Evolutionary conservation across 2,797 vertebrate genomes (phyloP), one percentile per base, ranked within the genome.

Genomic region (Odontamblyopus rebecca): DNA sequence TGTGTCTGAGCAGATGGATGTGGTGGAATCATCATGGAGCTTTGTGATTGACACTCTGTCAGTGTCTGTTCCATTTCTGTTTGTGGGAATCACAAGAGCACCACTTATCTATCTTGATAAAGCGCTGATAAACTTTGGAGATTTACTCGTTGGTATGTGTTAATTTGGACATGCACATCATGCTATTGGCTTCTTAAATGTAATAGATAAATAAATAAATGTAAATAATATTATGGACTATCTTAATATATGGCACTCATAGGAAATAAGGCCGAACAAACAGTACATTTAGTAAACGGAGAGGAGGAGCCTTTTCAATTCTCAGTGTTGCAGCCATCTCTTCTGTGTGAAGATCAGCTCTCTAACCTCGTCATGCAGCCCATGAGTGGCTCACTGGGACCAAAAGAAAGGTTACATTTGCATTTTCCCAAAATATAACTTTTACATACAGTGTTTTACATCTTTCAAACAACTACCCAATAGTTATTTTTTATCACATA

Each of bases 11-110:
- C 89, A 92, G 48, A 79, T 94, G 87, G 94, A 91, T 26, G 69
- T 88, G 71, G 93, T 94, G 2, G 96, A 98, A 89, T 96, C 97
- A 0, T 92, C 91, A 68, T 98, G 97, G 97, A 94, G 87, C 62
- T 98, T 98, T 83, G 70, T 74, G 26, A 91, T 97, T 68, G 93
- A 94, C 0, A 91, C 94, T 62, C 89, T 93, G 63, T 93, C 86
- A 0, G 74, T 96, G 74, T 91, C 92, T 0, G 68, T 97, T 61
- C 95, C 95, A 1, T 96, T 98, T 85, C 90, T 98, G 67, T 90
- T 96, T 73, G 95, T 96, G 74, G 97, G 96, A 51, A 91, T 78
- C 11, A 69, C 91, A 38, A 91, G 86, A 0, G 95, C 97, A 54
- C 96, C 96, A 0, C 61, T 89, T 0, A 87, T 97, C 67, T 95